phyloP scores from a whole-genome alignment of 2,113 vertebrate species.

The Herpailurus yagouaroundi region DNA sequence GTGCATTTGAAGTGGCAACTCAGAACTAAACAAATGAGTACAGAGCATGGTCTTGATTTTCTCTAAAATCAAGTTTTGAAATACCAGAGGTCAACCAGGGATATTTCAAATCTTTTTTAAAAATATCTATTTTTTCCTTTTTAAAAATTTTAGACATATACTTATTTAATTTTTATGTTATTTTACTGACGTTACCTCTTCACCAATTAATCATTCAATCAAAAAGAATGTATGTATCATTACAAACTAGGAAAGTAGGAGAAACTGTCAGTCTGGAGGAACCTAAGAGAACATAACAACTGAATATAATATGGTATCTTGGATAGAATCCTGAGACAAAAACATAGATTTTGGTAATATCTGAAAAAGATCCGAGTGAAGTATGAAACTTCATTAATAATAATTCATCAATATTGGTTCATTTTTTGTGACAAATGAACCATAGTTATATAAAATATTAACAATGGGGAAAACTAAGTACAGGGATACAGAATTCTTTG shows the following conservation, averaged over 20 bases:
- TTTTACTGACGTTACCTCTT: not conserved
- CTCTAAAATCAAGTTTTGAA: not conserved
- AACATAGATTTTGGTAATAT: not conserved
- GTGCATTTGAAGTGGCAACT: not conserved
- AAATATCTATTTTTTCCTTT: not conserved
- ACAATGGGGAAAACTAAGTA: not conserved
- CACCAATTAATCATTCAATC: not conserved
- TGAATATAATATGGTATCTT: not conserved
- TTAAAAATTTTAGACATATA: not conserved
- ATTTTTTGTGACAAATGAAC: not conserved
- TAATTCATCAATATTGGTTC: not conserved
- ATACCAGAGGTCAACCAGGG: not conserved
- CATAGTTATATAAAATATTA: not conserved
- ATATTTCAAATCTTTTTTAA: not conserved
- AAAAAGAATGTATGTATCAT: not conserved
- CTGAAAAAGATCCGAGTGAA: not conserved
- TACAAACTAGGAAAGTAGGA: not conserved
- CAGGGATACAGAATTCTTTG: not conserved
- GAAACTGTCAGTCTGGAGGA: not conserved
- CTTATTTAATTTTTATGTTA: not conserved
- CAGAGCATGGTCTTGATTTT: not conserved
- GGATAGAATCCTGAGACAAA: not conserved
- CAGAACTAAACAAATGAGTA: not conserved
- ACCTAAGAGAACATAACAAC: not conserved
- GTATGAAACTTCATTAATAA: not conserved